Conservation (phyloP, 2,888 invertebrate genomes). For the Trissonchulus latispiculum region DNA sequence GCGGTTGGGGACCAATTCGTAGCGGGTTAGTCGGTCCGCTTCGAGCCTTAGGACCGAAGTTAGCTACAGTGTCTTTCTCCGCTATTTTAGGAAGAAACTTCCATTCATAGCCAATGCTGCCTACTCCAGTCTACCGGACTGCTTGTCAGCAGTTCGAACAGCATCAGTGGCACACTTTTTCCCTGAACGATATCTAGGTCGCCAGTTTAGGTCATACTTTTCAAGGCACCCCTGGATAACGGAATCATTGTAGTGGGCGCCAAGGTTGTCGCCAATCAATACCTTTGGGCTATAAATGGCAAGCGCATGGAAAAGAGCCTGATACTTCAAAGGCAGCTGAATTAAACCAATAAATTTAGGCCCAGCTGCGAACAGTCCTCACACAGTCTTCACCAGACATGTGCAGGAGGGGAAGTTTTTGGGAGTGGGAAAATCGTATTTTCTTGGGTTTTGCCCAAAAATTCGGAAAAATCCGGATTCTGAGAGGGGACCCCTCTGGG, state of each 20-base stretch:
- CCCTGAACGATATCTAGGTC: too few relatives aligned
- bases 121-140: background rate
- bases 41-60: background rate
- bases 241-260: slow-evolving; percentile 1
- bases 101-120: background rate
- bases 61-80: background rate
- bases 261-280: slow-evolving; percentile 3
- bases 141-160: background rate
- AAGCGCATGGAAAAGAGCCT: background rate
- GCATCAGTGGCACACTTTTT: too few relatives aligned
- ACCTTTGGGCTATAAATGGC: background rate
- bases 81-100: background rate
- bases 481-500: too few relatives aligned
- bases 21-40: background rate
- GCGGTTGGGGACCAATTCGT: background rate
- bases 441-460: too few relatives aligned
- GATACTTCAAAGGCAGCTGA: too few relatives aligned
- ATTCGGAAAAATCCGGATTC: too few relatives aligned
- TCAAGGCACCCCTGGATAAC: background rate
- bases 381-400: too few relatives aligned
- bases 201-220: too few relatives aligned
- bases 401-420: too few relatives aligned
- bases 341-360: too few relatives aligned
- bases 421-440: too few relatives aligned
- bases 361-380: too few relatives aligned